These are phyloP conservation scores for Graphium colonna DNA, from an alignment of 2,888 invertebrate genomes.

Conservation along the genomic window DNA sequence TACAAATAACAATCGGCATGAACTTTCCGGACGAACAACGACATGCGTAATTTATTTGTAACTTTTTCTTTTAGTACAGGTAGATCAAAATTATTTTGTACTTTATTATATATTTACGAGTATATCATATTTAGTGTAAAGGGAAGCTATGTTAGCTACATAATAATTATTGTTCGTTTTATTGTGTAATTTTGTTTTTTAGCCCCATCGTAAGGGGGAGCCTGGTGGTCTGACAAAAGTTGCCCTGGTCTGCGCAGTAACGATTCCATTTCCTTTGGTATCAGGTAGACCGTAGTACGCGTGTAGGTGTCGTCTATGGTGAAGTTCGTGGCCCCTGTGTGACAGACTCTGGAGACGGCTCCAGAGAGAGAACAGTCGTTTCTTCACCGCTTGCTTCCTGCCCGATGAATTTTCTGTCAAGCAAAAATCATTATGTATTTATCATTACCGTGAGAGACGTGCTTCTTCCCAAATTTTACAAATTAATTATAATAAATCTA, in stretches of 20 bases:
- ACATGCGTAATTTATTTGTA: too few relatives aligned
- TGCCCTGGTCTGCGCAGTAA: constrained; percentile 66
- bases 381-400: constrained; percentile 49
- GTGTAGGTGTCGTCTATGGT: constrained; percentile 64
- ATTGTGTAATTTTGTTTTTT: constrained; percentile 30
- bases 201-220: constrained; percentile 71
- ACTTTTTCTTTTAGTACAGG: too few relatives aligned
- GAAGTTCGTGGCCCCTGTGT: constrained; percentile 65
- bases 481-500: too few relatives aligned
- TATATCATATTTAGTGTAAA: not conserved
- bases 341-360: constrained; percentile 67
- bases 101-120: not conserved
- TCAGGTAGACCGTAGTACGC: constrained; percentile 63
- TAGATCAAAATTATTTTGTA: too few relatives aligned
- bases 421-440: too few relatives aligned
- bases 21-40: too few relatives aligned
- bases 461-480: too few relatives aligned
- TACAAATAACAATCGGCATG: too few relatives aligned
- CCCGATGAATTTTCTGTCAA: constrained; percentile 44
- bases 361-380: constrained; percentile 69
- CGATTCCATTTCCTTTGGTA: constrained; percentile 46
- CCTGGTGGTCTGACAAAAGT: constrained; percentile 68
- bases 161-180: constrained; percentile 24
- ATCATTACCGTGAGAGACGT: too few relatives aligned
- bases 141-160: constrained; percentile 11